Base-by-base conservation (phyloP, 2,113 vertebrate species). In the Laticauda colubrina region DNA sequence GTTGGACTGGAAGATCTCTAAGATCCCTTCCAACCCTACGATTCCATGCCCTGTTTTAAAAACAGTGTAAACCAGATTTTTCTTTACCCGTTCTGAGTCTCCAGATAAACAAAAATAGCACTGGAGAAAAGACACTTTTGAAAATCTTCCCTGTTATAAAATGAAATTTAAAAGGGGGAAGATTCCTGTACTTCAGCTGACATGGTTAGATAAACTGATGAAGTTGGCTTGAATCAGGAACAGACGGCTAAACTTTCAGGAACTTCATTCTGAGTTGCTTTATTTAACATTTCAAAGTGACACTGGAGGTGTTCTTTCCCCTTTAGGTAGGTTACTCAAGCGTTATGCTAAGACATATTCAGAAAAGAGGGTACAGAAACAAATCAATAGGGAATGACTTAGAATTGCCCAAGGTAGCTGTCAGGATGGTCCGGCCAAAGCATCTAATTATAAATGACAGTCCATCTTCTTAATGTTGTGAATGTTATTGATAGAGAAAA, bases 361-460 rank as follows among this genome's bases (percentile, higher is more conserved):
- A 59, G 34, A 34, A 59, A 85, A 45, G 18, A 88, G 20, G 51
- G 53, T 5, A 18, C 6, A 10, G 56, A 20, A 81, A 81, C 24
- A 34, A 57, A 86, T 59, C 81, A 48, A 29, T n/a, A n/a, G 81
- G 15, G 18, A 59, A n/a, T 91, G 75, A 91, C 34, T 91, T 55
- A 86, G 34, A 91, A 86, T 75, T 86, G 90, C 81, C 90, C 4
- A 34, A 86, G 81, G 90, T 57, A 45, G 4, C 15, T 91, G 90
- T 57, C 54, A 86, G 2, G 45, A 15, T 45, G 24, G 43, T 57
- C 8, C 8, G 6, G 54, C 23, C 45, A 91, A 23, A 85, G 15
- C 54, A 57, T 56, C 81, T 91, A 91, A 86, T 85, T 91, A n/a
- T 29, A 23, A 43, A 86, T 59, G 81, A 59, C 90, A 86, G 54